Evolutionary conservation across 2,113 vertebrate genomes (phyloP).

Genomic region (Nymphicus hollandicus): DNA sequence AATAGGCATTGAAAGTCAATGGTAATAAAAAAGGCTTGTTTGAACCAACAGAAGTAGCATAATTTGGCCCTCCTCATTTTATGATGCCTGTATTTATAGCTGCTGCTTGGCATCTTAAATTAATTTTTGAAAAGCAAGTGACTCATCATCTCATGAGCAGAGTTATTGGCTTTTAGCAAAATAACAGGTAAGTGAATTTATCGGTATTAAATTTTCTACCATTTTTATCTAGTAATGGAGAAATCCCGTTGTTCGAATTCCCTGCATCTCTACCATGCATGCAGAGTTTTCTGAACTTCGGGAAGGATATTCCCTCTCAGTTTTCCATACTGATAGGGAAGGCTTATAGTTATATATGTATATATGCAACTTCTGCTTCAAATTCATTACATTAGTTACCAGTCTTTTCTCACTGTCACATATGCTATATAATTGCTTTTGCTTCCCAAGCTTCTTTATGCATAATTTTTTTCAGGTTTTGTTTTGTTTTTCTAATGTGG

Average conservation of each 20-base stretch:
- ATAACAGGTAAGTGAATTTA: not conserved
- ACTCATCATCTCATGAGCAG: not conserved
- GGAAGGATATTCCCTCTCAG: rapidly evolving
- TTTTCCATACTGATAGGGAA: not conserved
- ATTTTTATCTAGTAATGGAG: not conserved
- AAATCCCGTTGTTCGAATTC: not conserved
- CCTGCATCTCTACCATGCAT: not conserved
- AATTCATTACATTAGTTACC: not conserved
- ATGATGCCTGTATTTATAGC: not conserved
- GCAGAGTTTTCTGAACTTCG: not conserved
- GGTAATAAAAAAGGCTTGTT: not conserved
- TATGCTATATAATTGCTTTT: not conserved
- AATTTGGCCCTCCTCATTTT: not conserved
- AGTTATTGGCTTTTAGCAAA: not conserved
- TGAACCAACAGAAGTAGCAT: not conserved
- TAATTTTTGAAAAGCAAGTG: not conserved
- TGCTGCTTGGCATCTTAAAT: not conserved
- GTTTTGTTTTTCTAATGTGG: not conserved
- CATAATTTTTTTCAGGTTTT: not conserved
- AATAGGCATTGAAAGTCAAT: not conserved
- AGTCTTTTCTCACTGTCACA: not conserved
- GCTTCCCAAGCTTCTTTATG: not conserved
- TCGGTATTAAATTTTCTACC: not conserved
- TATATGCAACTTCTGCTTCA: not conserved
- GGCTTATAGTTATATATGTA: not conserved